Evolutionary conservation across 2,797 vertebrate species (phyloP), one percentile per base, ranked within the genome.

Genomic region (Sylvia borin): DNA sequence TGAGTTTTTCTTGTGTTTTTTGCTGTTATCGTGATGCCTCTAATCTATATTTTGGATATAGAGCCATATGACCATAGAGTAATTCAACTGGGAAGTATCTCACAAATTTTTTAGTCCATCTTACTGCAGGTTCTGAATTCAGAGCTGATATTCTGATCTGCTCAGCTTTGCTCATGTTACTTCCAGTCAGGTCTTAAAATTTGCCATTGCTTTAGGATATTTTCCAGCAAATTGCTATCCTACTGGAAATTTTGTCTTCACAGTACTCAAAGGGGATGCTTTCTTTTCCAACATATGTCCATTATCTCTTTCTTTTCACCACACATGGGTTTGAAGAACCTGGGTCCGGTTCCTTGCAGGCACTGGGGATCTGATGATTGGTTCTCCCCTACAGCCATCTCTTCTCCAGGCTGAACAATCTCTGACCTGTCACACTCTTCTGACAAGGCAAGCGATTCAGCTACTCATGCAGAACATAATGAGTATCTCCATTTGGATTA

Each of bases 221-320:
- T 79, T 61, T 21, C 0, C 11, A 54, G 8, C 4, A 67, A 51
- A 14, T 22, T 2, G 1, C 25, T 47, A 11, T 61, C 3, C 5
- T 65, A 4, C 8, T 11, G 18, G 18, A 5, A 60, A 53, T 55
- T 42, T 88, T 64, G 9, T 66, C 55, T 76, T 62, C 15, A 38
- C 42, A 0, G 0, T 21, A 85, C 3, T 1, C 24, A 66, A 32
- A 8, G 3, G 3, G 9, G 42, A 53, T 22, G 3, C 17, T 16
- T 72, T 20, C 2, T 83, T 65, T 83, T 54, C 29, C 21, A 66
- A 1, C 7, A 15, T 7, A 9, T 0, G 0, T 20, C 13, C 1
- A 1, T 34, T 10, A 3, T 16, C 9, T 76, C 8, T 68, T 27
- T 36, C 12, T 18, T 65, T 20, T 81, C 29, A 26, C 5, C 13